Conservation (phyloP, 1,140 invertebrate genomes). For the Meteorus sp. region DNA sequence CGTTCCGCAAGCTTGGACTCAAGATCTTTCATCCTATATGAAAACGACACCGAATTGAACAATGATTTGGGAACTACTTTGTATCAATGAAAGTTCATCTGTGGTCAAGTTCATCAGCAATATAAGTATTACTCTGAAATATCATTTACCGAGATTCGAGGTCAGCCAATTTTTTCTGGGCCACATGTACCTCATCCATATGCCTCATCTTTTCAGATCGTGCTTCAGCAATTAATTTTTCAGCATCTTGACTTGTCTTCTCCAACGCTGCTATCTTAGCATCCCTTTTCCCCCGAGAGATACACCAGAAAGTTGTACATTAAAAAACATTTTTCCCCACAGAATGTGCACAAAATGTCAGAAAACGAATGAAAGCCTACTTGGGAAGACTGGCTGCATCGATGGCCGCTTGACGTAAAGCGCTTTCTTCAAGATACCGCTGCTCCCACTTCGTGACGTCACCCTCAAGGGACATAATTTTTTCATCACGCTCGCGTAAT, state of each 20-base stretch:
- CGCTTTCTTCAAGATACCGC: constrained; percentile 82
- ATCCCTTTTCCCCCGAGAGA: no score
- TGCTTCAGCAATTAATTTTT: constrained; percentile 83
- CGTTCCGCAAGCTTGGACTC: constrained; percentile 86
- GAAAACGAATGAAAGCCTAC: constrained; percentile 55
- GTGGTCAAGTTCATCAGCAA: neutral
- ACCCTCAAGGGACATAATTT: constrained; percentile 78
- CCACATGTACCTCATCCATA: constrained; percentile 83
- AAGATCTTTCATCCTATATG: constrained; percentile 77
- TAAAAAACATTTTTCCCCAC: no score
- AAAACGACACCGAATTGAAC: constrained; percentile 13
- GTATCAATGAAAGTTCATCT: constrained; percentile 2
- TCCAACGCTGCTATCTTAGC: constrained; percentile 84
- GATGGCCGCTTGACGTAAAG: constrained; percentile 79
- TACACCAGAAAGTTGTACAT: no score
- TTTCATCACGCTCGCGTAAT: constrained; percentile 76
- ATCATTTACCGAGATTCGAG: constrained; percentile 71
- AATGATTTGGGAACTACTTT: neutral
- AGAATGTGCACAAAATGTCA: neutral
- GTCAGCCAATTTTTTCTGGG: constrained; percentile 81
- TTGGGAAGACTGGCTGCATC: constrained; percentile 84
- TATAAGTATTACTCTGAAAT: neutral
- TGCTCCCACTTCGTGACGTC: constrained; percentile 88
- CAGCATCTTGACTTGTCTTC: constrained; percentile 83
- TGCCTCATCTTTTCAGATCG: constrained; percentile 83